These are phyloP conservation scores for Pyrochroa serraticornis DNA, from an alignment of 2,888 invertebrate genomes.

Conservation along the genomic window DNA sequence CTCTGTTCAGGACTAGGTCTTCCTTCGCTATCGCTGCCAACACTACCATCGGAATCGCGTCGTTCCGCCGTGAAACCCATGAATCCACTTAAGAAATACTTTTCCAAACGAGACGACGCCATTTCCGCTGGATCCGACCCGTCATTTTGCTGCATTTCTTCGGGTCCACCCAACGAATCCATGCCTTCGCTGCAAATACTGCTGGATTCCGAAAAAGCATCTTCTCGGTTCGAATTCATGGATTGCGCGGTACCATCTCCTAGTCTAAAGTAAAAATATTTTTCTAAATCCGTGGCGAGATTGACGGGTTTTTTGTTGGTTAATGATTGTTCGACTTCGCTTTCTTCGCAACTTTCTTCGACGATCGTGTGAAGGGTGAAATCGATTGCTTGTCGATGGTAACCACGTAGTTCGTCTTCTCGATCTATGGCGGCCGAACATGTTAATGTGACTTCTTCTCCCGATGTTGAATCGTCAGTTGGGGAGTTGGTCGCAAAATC, in stretches of 20 bases:
- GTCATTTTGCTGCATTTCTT: slow-evolving; percentile 53
- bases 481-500: slow-evolving; percentile 63
- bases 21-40: slow-evolving; percentile 90
- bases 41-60: slow-evolving; percentile 83
- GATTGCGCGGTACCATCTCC: slow-evolving; percentile 71
- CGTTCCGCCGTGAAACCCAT: slow-evolving; percentile 81
- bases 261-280: slow-evolving; percentile 87
- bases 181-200: slow-evolving; percentile 85
- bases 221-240: slow-evolving; percentile 63
- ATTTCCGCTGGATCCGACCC: slow-evolving; percentile 71
- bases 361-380: slow-evolving; percentile 92
- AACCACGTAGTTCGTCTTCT: slow-evolving; percentile 82
- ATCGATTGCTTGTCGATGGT: slow-evolving; percentile 82
- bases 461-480: slow-evolving; percentile 69
- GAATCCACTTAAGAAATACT: slow-evolving; percentile 87
- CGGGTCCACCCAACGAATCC: slow-evolving; percentile 72
- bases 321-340: slow-evolving; percentile 74
- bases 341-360: slow-evolving; percentile 94
- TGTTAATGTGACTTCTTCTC: slow-evolving; percentile 67
- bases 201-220: slow-evolving; percentile 79
- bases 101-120: slow-evolving; percentile 84
- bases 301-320: slow-evolving; percentile 65
- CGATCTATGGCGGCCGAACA: slow-evolving; percentile 67
- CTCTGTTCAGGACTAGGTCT: slow-evolving; percentile 86
- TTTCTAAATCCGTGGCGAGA: slow-evolving; percentile 85